Evolutionary conservation across 2,797 vertebrate genomes (phyloP).

Genomic region (Aselliscus stoliczkanus): DNA sequence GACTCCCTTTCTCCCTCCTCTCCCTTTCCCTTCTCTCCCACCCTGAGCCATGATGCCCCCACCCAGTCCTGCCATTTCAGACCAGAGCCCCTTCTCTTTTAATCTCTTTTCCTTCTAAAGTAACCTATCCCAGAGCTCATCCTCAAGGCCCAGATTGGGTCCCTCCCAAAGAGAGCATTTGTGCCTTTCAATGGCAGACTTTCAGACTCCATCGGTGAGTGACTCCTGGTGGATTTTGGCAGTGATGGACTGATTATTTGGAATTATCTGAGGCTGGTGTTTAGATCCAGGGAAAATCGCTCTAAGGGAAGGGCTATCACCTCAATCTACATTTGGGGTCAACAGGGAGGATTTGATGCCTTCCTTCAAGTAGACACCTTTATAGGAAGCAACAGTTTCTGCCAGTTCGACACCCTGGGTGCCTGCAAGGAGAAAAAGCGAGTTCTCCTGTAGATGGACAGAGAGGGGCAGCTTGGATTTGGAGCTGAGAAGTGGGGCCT

Average conservation of each 20-base stretch:
- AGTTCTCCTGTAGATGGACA: background rate
- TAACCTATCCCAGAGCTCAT: background rate
- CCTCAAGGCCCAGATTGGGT: background rate
- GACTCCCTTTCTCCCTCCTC: background rate
- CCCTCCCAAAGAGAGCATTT: background rate
- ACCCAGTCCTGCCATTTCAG: background rate
- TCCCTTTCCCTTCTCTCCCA: rapidly evolving
- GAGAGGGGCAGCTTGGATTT: background rate
- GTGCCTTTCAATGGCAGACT: background rate
- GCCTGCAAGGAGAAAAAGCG: background rate
- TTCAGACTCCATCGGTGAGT: background rate
- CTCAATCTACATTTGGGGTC: background rate
- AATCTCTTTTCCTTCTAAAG: background rate
- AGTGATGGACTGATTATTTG: background rate
- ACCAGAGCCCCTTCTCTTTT: background rate
- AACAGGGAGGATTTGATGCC: background rate
- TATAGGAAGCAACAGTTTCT: background rate
- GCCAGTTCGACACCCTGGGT: background rate
- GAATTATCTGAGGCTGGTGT: background rate
- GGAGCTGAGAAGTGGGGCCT: background rate
- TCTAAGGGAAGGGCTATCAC: background rate
- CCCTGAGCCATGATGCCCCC: background rate
- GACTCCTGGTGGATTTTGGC: background rate
- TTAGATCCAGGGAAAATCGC: background rate
- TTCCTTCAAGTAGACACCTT: background rate